Percentiles rank a stretch among this genome's conserved stretches.
Conservation (phyloP, 2,888 invertebrate species). For the Drosophila putrida region DNA sequence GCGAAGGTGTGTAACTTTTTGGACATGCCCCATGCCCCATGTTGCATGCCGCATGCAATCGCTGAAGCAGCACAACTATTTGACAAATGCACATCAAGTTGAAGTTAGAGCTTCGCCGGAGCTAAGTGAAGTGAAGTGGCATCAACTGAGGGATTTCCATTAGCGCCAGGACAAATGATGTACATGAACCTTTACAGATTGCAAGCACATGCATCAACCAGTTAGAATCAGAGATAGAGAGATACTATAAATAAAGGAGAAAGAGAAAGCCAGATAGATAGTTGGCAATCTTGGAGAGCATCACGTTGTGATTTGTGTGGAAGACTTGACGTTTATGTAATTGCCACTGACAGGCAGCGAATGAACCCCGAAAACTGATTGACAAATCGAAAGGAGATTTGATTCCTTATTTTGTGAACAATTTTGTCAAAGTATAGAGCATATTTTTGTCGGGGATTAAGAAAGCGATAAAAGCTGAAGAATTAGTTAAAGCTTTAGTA, state of each 20-base stretch:
- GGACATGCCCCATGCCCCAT: constrained; percentile 16
- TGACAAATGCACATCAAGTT: constrained; percentile 71
- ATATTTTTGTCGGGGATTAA: background rate
- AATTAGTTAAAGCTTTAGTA: constrained; percentile 16
- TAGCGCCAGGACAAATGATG: constrained; percentile 73
- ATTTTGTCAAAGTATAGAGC: background rate
- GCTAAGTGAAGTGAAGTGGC: constrained; percentile 40
- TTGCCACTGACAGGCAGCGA: constrained; percentile 65
- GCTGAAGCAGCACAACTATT: constrained; percentile 62
- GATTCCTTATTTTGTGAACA: background rate
- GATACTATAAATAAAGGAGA: background rate
- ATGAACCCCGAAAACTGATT: constrained; percentile 40
- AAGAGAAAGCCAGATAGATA: constrained; percentile 1
- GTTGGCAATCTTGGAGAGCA: constrained; percentile 28
- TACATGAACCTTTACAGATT: constrained; percentile 64
- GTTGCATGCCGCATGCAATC: constrained; percentile 1
- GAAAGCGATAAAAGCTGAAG: background rate
- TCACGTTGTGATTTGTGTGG: constrained; percentile 63
- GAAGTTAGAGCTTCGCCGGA: constrained; percentile 5
- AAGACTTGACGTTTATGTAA: constrained; percentile 64
- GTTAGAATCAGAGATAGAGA: background rate
- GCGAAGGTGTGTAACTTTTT: constrained; percentile 55
- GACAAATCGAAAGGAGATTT: constrained; percentile 17
- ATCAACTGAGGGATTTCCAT: constrained; percentile 62
- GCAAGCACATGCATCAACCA: constrained; percentile 52